Evolutionary conservation across 1,140 invertebrate species (phyloP).

Genomic region (Choristoneura fumiferana): DNA sequence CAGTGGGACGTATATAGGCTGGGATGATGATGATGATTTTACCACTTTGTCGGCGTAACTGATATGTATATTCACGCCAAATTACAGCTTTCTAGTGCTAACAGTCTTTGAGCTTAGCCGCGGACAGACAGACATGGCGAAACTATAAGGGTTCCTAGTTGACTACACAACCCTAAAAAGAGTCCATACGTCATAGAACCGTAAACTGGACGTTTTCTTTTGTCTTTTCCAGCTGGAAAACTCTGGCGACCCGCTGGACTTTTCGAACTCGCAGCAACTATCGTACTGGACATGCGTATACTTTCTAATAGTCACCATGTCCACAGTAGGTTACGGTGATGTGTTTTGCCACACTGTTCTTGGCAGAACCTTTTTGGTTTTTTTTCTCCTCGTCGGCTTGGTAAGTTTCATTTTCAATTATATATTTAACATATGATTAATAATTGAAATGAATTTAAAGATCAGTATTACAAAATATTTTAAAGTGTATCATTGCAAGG

Average conservation of each 20-base stretch:
- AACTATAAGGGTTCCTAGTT: too few species aligned
- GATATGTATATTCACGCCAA: too few species aligned
- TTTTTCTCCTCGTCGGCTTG: slow-evolving; percentile 99
- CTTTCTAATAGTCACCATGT: slow-evolving; percentile 99
- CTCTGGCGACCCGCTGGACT: slow-evolving; percentile 97
- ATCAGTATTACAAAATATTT: slow-evolving; percentile 32
- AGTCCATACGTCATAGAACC: too few species aligned
- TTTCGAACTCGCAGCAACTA: slow-evolving; percentile 94
- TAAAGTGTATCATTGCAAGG: slow-evolving; percentile 54
- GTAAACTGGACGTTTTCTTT: not conserved
- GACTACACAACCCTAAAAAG: too few species aligned
- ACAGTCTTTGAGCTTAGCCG: too few species aligned
- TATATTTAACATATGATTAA: slow-evolving; percentile 30
- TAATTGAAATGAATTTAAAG: slow-evolving; percentile 40
- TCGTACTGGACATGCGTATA: slow-evolving; percentile 99
- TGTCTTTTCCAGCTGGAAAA: slow-evolving; percentile 93
- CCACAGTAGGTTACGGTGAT: slow-evolving; percentile 98
- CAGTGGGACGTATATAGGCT: too few species aligned
- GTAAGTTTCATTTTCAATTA: slow-evolving; percentile 85
- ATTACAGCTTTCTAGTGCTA: too few species aligned
- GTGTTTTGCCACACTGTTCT: slow-evolving; percentile 97
- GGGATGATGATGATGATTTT: too few species aligned
- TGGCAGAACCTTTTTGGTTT: slow-evolving; percentile 98
- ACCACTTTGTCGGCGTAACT: too few species aligned
- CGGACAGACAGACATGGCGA: too few species aligned